Evolutionary conservation across 2,888 invertebrate genomes (phyloP).

Genomic region (Drosophila birchii): DNA sequence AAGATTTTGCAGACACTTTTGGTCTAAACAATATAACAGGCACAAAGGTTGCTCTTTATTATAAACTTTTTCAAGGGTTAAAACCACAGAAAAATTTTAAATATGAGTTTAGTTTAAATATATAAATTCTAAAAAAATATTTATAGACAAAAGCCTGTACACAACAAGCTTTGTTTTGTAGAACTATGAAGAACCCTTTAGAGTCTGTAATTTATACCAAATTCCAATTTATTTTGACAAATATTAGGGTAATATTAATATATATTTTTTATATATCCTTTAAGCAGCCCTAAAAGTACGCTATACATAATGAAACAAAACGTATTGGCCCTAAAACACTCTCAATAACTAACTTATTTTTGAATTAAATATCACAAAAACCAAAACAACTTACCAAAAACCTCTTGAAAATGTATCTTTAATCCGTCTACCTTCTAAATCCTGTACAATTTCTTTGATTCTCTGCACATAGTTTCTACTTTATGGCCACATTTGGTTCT

Average conservation of each 20-base stretch:
- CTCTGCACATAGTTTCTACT: neutral
- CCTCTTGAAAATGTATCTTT: too few relatives aligned
- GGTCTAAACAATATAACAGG: conserved; percentile 8
- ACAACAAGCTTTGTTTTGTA: neutral
- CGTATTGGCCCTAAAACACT: too few relatives aligned
- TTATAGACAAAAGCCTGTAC: neutral
- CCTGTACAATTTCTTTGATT: neutral
- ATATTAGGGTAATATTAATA: too few relatives aligned
- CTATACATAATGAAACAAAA: too few relatives aligned
- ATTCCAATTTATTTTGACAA: too few relatives aligned
- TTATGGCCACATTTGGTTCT: neutral
- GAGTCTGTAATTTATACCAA: too few relatives aligned
- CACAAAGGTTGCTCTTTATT: neutral
- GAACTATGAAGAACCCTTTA: too few relatives aligned
- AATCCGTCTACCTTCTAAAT: neutral
- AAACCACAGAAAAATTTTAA: neutral
- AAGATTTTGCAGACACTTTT: conserved; percentile 54
- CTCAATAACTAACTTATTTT: too few relatives aligned
- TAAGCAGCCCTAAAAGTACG: too few relatives aligned
- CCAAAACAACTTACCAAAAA: neutral
- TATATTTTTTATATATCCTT: too few relatives aligned
- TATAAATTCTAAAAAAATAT: too few relatives aligned
- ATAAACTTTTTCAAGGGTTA: neutral
- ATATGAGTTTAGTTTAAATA: neutral
- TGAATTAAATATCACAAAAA: neutral